These are phyloP conservation scores for Phaedon cochleariae DNA, from an alignment of 2,888 invertebrate species.

Conservation along the genomic window DNA sequence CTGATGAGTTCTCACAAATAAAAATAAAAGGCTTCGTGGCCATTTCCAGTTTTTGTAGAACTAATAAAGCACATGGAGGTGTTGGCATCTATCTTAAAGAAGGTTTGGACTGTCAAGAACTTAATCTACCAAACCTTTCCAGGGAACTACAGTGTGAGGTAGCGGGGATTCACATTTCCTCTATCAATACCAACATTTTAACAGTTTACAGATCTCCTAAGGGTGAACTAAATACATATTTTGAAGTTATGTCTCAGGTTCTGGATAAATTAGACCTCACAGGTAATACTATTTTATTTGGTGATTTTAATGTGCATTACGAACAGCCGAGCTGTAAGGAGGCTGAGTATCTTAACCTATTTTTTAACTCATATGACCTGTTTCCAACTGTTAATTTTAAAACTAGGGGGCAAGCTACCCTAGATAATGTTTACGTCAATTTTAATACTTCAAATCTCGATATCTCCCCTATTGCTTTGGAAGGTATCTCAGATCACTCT, in stretches of 20 bases:
- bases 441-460: slow-evolving; percentile 13
- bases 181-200: slow-evolving; percentile 9
- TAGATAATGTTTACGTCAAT: slow-evolving; percentile 18
- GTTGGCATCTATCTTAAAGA: slow-evolving; percentile 2
- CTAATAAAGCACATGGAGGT: slow-evolving; percentile 10
- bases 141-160: slow-evolving; percentile 8
- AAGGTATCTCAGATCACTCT: too few relatives aligned
- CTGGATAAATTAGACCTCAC: slow-evolving; percentile 6
- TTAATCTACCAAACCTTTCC: neutral
- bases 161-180: slow-evolving; percentile 12
- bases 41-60: slow-evolving; percentile 14
- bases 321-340: slow-evolving; percentile 8
- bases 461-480: slow-evolving; percentile 7
- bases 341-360: too few relatives aligned
- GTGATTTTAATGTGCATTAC: slow-evolving; percentile 5
- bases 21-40: slow-evolving; percentile 3
- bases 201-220: slow-evolving; percentile 15
- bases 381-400: slow-evolving; percentile 18
- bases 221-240: too few relatives aligned
- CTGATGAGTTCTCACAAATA: slow-evolving; percentile 1
- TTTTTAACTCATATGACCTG: too few relatives aligned
- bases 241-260: slow-evolving; percentile 2
- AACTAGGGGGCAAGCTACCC: slow-evolving; percentile 13
- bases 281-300: slow-evolving; percentile 7
- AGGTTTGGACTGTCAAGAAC: neutral